Percentiles rank a stretch among this genome's conserved stretches.
These are phyloP conservation scores for Abramis brama DNA, from an alignment of 2,113 vertebrate genomes.

Conservation along the genomic window DNA sequence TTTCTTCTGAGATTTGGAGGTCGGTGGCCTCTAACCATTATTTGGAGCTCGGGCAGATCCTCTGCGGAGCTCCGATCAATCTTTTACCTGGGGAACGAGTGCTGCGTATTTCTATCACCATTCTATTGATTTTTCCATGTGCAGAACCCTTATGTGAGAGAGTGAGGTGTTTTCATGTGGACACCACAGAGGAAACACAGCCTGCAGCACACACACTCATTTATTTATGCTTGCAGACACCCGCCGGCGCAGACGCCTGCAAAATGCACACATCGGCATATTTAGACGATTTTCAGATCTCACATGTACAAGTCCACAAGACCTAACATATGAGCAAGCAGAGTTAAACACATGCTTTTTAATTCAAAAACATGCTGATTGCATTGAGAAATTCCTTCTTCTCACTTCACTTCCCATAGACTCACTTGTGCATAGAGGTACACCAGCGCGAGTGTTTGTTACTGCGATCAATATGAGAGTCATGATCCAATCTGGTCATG, in stretches of 20 bases:
- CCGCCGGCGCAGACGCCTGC: slow-evolving; percentile 69
- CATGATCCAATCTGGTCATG: slow-evolving; percentile 37
- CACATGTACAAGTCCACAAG: not conserved
- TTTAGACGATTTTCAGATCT: slow-evolving; percentile 71
- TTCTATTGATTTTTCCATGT: slow-evolving; percentile 79
- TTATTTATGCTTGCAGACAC: slow-evolving; percentile 75
- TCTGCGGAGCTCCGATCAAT: slow-evolving; percentile 77
- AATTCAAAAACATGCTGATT: slow-evolving; percentile 36
- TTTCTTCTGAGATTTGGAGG: slow-evolving; percentile 72
- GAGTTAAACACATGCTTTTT: slow-evolving; percentile 12
- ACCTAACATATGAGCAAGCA: slow-evolving; percentile 23
- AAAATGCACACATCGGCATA: slow-evolving; percentile 75
- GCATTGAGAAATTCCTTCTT: not conserved
- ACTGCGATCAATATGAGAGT: slow-evolving; percentile 47
- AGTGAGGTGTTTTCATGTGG: slow-evolving; percentile 71
- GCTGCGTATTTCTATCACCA: slow-evolving; percentile 79
- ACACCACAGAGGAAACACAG: slow-evolving; percentile 63
- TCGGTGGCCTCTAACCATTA: slow-evolving; percentile 80
- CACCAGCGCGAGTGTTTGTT: slow-evolving; percentile 17
- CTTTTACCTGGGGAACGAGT: slow-evolving; percentile 75
- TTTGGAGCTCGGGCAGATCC: slow-evolving; percentile 74
- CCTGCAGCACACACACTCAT: slow-evolving; percentile 69
- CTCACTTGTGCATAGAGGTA: slow-evolving; percentile 35
- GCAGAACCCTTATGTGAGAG: slow-evolving; percentile 67
- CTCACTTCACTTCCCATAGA: slow-evolving; percentile 30